Conservation (phyloP, 2,113 vertebrate genomes). For the Oxyruncus cristatus region DNA sequence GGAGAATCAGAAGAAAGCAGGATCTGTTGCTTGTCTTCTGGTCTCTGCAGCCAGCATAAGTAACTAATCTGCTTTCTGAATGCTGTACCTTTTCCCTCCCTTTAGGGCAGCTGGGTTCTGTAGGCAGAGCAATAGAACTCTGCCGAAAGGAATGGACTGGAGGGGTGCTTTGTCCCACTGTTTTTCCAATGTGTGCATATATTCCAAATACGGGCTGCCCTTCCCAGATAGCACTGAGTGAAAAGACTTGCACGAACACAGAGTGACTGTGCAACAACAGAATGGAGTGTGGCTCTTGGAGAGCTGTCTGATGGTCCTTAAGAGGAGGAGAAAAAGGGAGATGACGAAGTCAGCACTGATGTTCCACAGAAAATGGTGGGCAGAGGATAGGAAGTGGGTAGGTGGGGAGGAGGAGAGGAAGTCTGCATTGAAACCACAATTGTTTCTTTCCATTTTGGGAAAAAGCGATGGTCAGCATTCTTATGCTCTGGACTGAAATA, state of each 20-base stretch:
- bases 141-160: background rate
- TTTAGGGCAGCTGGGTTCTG: background rate
- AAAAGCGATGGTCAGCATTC: background rate
- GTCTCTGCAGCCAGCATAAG: background rate
- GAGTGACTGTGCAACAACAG: accelerated
- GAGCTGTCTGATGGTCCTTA: background rate
- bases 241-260: background rate
- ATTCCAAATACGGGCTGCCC: background rate
- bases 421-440: background rate
- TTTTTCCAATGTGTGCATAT: background rate
- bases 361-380: background rate
- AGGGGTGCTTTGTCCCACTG: background rate
- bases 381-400: background rate
- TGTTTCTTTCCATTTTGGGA: background rate
- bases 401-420: background rate
- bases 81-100: background rate
- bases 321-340: background rate
- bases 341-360: background rate
- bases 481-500: background rate
- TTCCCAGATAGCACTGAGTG: background rate
- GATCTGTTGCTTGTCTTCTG: background rate
- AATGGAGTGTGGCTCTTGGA: background rate
- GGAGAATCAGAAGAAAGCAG: background rate
- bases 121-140: background rate
- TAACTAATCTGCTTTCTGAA: background rate